Base-by-base conservation (phyloP, 2,888 invertebrate genomes). In the Macaria notata region DNA sequence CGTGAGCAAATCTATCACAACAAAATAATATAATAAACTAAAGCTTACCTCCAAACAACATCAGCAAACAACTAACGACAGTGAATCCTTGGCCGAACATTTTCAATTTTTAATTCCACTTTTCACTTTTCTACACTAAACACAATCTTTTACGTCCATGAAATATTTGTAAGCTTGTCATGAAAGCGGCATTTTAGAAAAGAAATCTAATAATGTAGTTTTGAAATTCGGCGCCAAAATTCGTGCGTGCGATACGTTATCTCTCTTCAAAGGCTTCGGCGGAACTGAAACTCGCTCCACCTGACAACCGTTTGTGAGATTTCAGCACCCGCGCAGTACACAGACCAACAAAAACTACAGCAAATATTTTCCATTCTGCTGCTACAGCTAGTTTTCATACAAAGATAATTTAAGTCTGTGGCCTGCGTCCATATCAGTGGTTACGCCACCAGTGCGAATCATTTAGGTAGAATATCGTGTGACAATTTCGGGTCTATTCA, bases 41-140 rank as follows among this genome's bases (percentile, higher is more conserved):
- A 36, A 4, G 51, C 88, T 83, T 72, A 89, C 88, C 87, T 70
- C 85, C 81, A 55, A 86, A 81, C 60, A 83, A 68, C 70, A 81
- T 77, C 67, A 86, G 64, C 61, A 86, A 73, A 52, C 83, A 68
- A 61, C 75, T 72, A 52, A 71, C 69, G 67, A 82, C 73, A 50
- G 72, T 60, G 54, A 79, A 71, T 75, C 78, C 75, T 66, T 74
- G 72, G 52, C 73, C 70, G 39, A 78, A 69, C 86, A 86, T 86
- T 68, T 72, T 81, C 55, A 57, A 56, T 63, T 19, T 31, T 36
- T 8, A 8, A 5, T 41, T 44, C 53, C 78, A 72, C 74, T 72
- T 42, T 41, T 61, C 68, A 72, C 73, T 74, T 73, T 68, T 56
- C 48, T 56, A 59, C 72, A 71, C 73, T 61, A 41, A 61, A 49